Evolutionary conservation across 2,797 vertebrate genomes (phyloP).

Genomic region (Carcharodon carcharias): DNA sequence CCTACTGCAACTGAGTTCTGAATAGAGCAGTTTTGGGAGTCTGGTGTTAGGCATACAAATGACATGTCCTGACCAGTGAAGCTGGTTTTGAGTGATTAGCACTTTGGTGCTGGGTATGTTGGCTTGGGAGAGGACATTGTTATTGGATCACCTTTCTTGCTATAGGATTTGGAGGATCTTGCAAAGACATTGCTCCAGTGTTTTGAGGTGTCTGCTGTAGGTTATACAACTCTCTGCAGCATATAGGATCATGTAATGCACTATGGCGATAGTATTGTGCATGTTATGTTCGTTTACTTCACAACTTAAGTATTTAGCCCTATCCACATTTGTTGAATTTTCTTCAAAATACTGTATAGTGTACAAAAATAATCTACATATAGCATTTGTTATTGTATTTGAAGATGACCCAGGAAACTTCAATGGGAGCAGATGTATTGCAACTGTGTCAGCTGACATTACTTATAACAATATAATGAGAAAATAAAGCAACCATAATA

Average conservation of each 20-base stretch:
- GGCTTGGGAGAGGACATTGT: background rate
- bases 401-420: background rate
- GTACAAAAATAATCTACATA: background rate
- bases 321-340: background rate
- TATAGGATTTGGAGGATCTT: too few species aligned
- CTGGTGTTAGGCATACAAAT: background rate
- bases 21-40: background rate
- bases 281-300: background rate
- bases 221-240: background rate
- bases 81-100: background rate
- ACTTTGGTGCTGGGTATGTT: background rate
- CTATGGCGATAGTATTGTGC: background rate
- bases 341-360: background rate
- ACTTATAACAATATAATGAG: background rate
- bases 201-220: background rate
- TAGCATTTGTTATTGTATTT: background rate
- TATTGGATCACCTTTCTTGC: background rate
- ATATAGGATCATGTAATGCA: background rate
- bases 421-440: background rate
- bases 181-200: background rate
- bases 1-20: background rate
- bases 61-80: background rate
- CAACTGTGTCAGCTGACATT: background rate
- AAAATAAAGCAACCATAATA: constrained; percentile 18
- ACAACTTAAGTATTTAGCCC: background rate